Evolutionary conservation across 2,888 invertebrate genomes (phyloP).

Genomic region (Aphodius granarius): DNA sequence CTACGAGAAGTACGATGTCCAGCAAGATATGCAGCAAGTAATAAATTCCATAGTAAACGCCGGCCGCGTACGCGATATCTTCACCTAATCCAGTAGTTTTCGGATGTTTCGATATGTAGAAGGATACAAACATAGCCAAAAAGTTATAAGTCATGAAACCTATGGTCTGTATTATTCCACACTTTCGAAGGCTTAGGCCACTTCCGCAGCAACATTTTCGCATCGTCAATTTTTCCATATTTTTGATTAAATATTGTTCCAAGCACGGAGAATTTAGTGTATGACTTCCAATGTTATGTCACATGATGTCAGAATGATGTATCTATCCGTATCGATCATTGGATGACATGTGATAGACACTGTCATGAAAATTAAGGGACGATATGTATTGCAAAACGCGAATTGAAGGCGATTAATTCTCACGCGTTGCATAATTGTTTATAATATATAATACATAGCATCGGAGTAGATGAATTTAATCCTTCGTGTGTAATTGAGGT

Average conservation of each 20-base stretch:
- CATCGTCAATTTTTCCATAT: background rate
- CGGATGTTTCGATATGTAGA: background rate
- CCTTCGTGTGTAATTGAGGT: constrained; percentile 28
- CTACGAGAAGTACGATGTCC: background rate
- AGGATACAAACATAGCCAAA: background rate
- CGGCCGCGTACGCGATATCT: background rate
- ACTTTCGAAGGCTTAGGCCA: background rate
- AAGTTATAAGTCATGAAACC: background rate
- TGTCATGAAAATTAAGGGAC: no score
- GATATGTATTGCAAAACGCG: no score
- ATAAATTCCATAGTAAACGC: background rate
- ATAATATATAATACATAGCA: no score
- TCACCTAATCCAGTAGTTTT: background rate
- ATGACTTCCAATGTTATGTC: background rate
- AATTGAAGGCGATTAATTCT: no score
- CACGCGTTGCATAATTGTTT: no score
- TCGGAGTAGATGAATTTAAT: background rate
- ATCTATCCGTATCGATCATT: no score
- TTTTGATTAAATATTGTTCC: background rate
- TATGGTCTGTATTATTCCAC: background rate
- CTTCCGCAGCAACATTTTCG: background rate
- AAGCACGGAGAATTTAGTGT: background rate
- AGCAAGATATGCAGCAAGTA: background rate
- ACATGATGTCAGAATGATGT: background rate
- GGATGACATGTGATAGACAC: no score